These are phyloP conservation scores for Cephus pygmeus DNA, from an alignment of 2,888 invertebrate genomes.

Conservation along the genomic window DNA sequence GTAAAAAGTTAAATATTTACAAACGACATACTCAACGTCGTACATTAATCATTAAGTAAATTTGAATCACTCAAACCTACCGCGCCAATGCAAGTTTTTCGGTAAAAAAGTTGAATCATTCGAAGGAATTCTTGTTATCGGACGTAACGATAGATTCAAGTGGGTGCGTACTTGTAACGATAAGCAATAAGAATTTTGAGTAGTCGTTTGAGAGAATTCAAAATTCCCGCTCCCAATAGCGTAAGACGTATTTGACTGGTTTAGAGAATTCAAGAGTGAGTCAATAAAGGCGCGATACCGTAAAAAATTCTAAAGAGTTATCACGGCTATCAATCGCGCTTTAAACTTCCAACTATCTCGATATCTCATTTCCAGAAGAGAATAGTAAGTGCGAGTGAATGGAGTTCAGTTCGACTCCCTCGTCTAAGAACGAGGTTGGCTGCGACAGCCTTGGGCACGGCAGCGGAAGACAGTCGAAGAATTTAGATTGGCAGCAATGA, in stretches of 20 bases:
- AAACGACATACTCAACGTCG: background rate
- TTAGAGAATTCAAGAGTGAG: background rate
- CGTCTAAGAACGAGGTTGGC: background rate
- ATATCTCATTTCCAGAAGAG: background rate
- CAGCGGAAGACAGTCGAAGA: background rate
- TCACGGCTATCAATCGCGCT: background rate
- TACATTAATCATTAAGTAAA: background rate
- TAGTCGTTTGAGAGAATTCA: background rate
- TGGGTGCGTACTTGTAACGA: background rate
- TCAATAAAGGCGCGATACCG: background rate
- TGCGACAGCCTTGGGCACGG: background rate
- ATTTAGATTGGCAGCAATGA: constrained; percentile 2
- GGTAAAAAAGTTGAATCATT: background rate
- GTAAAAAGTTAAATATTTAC: background rate
- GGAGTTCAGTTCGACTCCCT: background rate
- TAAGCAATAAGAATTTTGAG: background rate
- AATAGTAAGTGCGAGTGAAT: constrained; percentile 3
- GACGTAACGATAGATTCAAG: background rate
- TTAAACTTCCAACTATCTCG: background rate
- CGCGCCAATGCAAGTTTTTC: background rate
- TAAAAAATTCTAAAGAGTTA: background rate
- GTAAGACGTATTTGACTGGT: background rate
- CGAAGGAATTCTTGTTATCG: background rate
- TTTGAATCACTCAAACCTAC: background rate
- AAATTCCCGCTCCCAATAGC: background rate